Conservation (phyloP, 2,888 invertebrate species). For the Chymomyza caudatula region DNA sequence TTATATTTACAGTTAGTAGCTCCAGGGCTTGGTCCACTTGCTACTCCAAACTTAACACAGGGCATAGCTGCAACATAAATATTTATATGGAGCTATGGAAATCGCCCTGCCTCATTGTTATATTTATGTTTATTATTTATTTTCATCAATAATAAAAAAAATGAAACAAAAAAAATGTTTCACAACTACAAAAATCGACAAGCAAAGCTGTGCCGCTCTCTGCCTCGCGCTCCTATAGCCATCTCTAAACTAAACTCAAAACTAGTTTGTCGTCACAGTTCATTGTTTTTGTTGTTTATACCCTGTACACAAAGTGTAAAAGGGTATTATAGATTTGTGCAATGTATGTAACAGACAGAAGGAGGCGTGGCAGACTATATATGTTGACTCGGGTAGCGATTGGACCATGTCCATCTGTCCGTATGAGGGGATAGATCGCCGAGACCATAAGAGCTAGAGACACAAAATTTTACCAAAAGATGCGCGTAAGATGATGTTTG, state of each 20-base stretch:
- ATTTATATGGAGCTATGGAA: slow-evolving; percentile 11
- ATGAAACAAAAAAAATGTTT: slow-evolving; percentile 9
- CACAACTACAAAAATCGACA: slow-evolving; percentile 8
- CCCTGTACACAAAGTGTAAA: too few relatives aligned
- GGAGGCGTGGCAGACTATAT: too few relatives aligned
- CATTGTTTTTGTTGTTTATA: slow-evolving; percentile 46
- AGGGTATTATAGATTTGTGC: too few relatives aligned
- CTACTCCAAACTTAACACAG: background rate
- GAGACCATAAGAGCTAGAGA: too few relatives aligned
- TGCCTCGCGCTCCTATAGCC: background rate
- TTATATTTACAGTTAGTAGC: background rate
- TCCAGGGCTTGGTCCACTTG: background rate
- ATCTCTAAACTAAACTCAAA: background rate
- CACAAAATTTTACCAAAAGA: too few relatives aligned
- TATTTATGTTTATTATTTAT: slow-evolving; percentile 14
- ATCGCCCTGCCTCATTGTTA: slow-evolving; percentile 25
- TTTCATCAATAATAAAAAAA: background rate
- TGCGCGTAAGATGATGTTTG: too few relatives aligned
- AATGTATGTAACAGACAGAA: too few relatives aligned
- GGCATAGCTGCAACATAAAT: slow-evolving; percentile 19
- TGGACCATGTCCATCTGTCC: too few relatives aligned
- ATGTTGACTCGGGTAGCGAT: too few relatives aligned
- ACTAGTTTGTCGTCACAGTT: slow-evolving; percentile 7
- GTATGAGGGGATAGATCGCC: too few relatives aligned
- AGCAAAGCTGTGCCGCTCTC: background rate